phyloP scores from a whole-genome alignment of 2,888 invertebrate genomes.

The Lamproptera curius region DNA sequence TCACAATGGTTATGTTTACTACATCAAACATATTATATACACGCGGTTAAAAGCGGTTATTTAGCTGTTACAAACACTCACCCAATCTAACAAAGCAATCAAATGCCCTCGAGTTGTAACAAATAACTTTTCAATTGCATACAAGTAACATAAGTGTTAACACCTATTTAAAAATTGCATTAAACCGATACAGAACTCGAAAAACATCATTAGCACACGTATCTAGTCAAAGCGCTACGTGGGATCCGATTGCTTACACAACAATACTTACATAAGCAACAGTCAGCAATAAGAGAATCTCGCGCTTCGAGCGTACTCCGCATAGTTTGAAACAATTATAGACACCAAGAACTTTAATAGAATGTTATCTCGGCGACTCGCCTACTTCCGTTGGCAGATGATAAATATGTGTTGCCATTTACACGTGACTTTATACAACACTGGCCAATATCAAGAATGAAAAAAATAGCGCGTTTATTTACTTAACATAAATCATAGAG shows the following conservation, averaged over 20 bases:
- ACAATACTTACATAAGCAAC: constrained; percentile 14
- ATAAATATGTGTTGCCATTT: constrained; percentile 35
- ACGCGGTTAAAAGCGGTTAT: too few species aligned
- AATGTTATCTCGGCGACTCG: constrained; percentile 39
- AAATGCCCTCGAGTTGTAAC: too few species aligned
- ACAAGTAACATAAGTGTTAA: too few species aligned
- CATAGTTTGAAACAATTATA: constrained; percentile 30
- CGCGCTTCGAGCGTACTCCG: constrained; percentile 27
- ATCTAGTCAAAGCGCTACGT: constrained; percentile 17
- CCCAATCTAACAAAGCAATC: too few species aligned
- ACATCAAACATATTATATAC: too few species aligned
- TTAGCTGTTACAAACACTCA: too few species aligned
- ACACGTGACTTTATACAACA: constrained; percentile 1
- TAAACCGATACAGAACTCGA: neutral
- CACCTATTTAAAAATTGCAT: too few species aligned
- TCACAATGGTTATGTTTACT: too few species aligned
- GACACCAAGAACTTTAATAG: constrained; percentile 32
- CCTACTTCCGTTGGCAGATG: constrained; percentile 45
- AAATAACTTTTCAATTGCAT: too few species aligned
- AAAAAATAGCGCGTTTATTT: too few species aligned
- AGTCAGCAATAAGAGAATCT: constrained; percentile 11
- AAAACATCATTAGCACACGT: constrained; percentile 17
- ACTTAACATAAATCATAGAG: too few species aligned
- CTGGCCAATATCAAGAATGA: too few species aligned
- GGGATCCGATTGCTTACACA: constrained; percentile 19